Percentiles rank a stretch among this genome's conserved stretches.
Evolutionary conservation across 2,797 vertebrate species (phyloP).

Genomic region (Sarcophilus harrisii): DNA sequence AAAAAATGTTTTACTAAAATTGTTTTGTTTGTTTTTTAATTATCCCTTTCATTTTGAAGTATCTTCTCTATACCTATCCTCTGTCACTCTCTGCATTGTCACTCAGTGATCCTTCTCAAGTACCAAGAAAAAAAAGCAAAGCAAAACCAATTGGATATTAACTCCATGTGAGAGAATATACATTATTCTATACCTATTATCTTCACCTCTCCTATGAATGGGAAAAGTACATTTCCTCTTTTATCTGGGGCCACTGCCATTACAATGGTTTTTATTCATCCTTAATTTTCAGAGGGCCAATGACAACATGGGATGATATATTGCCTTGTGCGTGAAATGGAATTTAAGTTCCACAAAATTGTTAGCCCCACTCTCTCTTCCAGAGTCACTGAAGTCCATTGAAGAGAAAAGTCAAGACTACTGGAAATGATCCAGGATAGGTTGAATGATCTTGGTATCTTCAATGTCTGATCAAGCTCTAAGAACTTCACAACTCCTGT

Average conservation of each 20-base stretch:
- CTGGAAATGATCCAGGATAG: neutral
- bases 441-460: neutral
- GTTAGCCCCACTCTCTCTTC: neutral
- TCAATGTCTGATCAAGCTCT: neutral
- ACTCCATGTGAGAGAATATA: neutral
- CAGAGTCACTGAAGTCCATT: neutral
- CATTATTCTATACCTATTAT: neutral
- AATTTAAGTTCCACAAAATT: neutral
- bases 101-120: neutral
- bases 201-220: neutral
- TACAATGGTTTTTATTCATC: neutral
- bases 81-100: neutral
- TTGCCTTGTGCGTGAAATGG: neutral
- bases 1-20: neutral
- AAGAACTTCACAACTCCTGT: neutral
- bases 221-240: neutral
- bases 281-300: neutral
- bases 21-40: neutral
- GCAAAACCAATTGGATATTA: neutral
- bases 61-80: neutral
- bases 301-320: neutral
- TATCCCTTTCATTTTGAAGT: neutral
- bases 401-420: neutral
- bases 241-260: neutral
- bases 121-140: neutral